Percentiles rank a stretch among this genome's conserved stretches.
Evolutionary conservation across 2,797 vertebrate species (phyloP).

Genomic region (Phataginus tetradactyla): DNA sequence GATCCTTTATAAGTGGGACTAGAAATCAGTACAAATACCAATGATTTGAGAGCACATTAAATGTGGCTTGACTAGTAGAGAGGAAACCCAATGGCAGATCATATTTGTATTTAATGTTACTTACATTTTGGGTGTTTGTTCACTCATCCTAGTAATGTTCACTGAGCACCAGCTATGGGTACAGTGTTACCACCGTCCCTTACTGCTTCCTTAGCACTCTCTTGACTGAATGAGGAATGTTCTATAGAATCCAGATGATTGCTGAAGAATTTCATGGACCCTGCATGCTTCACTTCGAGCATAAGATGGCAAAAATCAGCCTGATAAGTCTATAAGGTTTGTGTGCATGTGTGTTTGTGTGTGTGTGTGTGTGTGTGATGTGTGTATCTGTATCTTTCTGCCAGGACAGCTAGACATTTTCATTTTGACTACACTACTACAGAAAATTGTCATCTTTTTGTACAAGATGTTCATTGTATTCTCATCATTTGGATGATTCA

Average conservation of each 20-base stretch:
- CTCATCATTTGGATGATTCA: conserved; percentile 86
- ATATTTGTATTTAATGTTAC: background rate
- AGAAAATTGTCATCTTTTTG: conserved; percentile 86
- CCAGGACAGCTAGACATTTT: conserved; percentile 85
- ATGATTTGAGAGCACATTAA: background rate
- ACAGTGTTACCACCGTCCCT: background rate
- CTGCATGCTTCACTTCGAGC: background rate
- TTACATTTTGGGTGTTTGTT: conserved; percentile 10
- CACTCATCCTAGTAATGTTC: background rate
- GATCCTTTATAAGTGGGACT: background rate
- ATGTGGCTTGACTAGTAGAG: background rate
- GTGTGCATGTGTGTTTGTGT: background rate
- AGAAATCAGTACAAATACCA: background rate
- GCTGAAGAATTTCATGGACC: background rate
- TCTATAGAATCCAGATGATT: background rate
- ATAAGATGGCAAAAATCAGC: conserved; percentile 74
- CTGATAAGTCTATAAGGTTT: conserved; percentile 44
- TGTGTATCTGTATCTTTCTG: conserved; percentile 71
- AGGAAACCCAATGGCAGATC: background rate
- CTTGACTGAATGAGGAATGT: background rate
- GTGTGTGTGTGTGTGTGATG: background rate
- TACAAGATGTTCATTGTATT: conserved; percentile 82
- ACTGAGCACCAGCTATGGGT: background rate
- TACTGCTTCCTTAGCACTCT: background rate
- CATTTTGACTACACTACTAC: conserved; percentile 85